Evolutionary conservation across 2,113 vertebrate genomes (phyloP), one percentile per base, ranked within the genome.

Genomic region (Protomyctophum bolini): DNA sequence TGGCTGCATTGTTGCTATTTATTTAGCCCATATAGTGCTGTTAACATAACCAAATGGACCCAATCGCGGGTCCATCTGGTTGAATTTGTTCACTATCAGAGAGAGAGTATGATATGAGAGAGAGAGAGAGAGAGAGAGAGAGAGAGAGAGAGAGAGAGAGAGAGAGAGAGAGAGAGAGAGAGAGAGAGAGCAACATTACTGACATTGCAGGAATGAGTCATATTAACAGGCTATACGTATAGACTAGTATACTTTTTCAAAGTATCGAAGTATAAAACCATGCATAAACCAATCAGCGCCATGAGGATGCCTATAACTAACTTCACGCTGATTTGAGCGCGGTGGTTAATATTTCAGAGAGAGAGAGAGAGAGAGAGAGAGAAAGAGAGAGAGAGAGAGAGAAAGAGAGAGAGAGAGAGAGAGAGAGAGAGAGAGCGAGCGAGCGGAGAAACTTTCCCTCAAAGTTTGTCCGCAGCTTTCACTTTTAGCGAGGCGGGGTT

Each of bases 401-500:
- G 14, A 56, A 5, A 56, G 14, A 56, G 54, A 45, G 12, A 12
- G 66, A 21, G 50, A 29, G 67, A 72, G 65, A n/a, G 59, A 66
- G 58, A 10, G 77, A 41, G 66, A 8, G 71, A 29, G 74, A 10
- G 62, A 12, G 85, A 52, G 83, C 73, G 84, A 49, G 79, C 74
- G 84, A 77, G 84, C 78, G 70, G 85, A 69, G 75, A 83, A 90
- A 88, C 80, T 91, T 89, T 90, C 81, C 88, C 70, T 72, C 88
- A 90, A 94, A 93, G 89, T 94, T 93, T 73, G 80, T 83, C 85
- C 87, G 77, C 86, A 89, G 92, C 92, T 92, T 92, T 92, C 93
- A 92, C 88, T 92, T 93, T 86, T 88, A 91, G 92, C 71, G 91
- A 94, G 93, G 93, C 93, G 93, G 92, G 91, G 93, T 94, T 92